Conservation (phyloP, 2,113 vertebrate species). For the Hippopotamus amphibius region DNA sequence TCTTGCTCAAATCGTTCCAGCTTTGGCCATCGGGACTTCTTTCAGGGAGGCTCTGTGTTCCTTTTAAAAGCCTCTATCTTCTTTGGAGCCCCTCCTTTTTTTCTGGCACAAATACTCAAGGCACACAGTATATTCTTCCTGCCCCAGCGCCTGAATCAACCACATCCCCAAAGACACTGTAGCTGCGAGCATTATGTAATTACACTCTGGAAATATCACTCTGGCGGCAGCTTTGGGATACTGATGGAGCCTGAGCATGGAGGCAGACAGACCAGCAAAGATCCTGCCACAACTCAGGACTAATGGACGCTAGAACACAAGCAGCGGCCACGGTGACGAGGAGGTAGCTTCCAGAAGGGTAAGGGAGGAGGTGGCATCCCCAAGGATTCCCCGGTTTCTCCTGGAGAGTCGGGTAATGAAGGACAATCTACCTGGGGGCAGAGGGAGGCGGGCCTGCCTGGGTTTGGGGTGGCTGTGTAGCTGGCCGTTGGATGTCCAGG, state of each 20-base stretch:
- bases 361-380: background rate
- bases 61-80: background rate
- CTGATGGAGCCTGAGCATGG: background rate
- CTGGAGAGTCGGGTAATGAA: background rate
- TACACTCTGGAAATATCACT: conserved; percentile 15
- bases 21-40: background rate
- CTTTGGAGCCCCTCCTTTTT: background rate
- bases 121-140: background rate
- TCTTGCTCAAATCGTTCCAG: background rate
- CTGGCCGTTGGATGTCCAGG: rapidly evolving
- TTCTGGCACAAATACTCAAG: conserved; percentile 13
- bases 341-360: background rate
- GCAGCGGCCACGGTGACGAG: background rate
- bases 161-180: background rate
- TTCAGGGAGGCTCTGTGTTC: background rate
- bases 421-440: too few species aligned
- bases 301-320: background rate
- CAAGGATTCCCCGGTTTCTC: background rate
- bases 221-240: background rate
- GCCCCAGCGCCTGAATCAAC: background rate
- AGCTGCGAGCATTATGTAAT: background rate
- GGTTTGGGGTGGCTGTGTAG: background rate
- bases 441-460: background rate
- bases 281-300: background rate
- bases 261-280: background rate